Evolutionary conservation across 2,888 invertebrate species (phyloP), one percentile per base, ranked within the genome.

Genomic region (Epsilonema sp.): DNA sequence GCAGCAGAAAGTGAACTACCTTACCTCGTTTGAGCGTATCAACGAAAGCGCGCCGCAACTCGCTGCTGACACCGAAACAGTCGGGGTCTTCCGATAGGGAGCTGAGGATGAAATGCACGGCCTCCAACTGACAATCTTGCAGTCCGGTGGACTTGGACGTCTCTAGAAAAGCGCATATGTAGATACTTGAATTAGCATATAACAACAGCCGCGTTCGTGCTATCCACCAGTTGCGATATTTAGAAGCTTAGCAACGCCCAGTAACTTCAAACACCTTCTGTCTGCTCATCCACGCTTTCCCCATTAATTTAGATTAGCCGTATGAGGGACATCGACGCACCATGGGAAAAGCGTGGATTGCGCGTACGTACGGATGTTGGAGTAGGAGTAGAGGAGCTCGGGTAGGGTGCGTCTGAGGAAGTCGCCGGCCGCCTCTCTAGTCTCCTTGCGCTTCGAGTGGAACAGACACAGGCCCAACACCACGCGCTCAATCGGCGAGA

Each of bases 121-220:
- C 77, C 74, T 87, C 86, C 58, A 85, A 80, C 52, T 82, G 79
- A 59, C 82, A 79, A 72, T 87, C 86, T 75, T 83, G 82, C 60
- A 89, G 75, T 55, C 83, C 83, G 58, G 62, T 62, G 52, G 63
- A 65, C 51, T 58, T 58, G 45, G 39, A 22, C 2, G 46, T 47
- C 2, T 47, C 49, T 46, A 24, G 20, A 46, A 42, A 26, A 36
- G 36, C 4, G 38, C 23, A 22, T 23, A 26, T 39, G 11, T n/a
- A n/a, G n/a, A n/a, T 11, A 5, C 5, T 11, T 11, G 39, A 19
- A 23, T 16, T 3, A 21, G n/a, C n/a, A n/a, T n/a, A n/a, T n/a
- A n/a, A n/a, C n/a, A 36, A n/a, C n/a, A 36, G n/a, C n/a, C 36
- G n/a, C n/a, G n/a, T n/a, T n/a, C n/a, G n/a, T n/a, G n/a, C n/a